A percentile compares a stretch with the other conserved stretches of the same genome.
These are phyloP conservation scores for Zeus faber DNA, from an alignment of 2,113 vertebrate genomes.

Conservation along the genomic window DNA sequence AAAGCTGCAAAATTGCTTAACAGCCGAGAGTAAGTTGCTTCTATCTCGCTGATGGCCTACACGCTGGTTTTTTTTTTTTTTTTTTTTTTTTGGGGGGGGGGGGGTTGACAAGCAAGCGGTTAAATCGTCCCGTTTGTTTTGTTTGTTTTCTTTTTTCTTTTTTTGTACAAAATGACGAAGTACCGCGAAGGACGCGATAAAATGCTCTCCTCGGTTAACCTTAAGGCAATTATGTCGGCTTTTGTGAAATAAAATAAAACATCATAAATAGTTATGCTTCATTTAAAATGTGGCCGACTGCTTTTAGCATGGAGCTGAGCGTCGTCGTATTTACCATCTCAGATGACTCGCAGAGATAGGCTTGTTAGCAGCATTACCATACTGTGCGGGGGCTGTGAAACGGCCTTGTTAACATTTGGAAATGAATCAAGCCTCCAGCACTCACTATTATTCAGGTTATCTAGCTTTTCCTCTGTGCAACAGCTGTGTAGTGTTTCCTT, in stretches of 20 bases:
- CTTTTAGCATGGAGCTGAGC: conserved; percentile 41
- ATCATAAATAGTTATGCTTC: conserved; percentile 60
- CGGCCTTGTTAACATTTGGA: conserved; percentile 70
- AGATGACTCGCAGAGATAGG: conserved; percentile 61
- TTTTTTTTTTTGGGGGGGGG: too few species aligned
- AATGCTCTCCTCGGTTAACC: conserved; percentile 47
- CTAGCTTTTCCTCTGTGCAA: conserved; percentile 37
- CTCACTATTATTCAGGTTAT: conserved; percentile 60
- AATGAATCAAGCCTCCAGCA: conserved; percentile 62
- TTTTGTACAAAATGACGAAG: conserved; percentile 47
- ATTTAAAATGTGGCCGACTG: conserved; percentile 60
- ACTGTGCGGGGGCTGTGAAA: conserved; percentile 51
- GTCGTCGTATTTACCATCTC: conserved; percentile 33
- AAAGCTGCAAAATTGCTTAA: conserved; percentile 62
- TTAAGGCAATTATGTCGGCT: conserved; percentile 62
- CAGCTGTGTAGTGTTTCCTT: conserved; percentile 54
- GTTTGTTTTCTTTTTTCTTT: too few species aligned
- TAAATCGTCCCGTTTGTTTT: too few species aligned
- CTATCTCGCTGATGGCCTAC: conserved; percentile 35
- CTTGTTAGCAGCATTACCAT: conserved; percentile 69
- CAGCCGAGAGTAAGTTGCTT: conserved; percentile 36
- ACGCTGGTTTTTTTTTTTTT: too few species aligned
- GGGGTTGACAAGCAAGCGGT: conserved; percentile 31
- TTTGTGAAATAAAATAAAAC: conserved; percentile 29
- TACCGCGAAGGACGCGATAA: conserved; percentile 17